Evolutionary conservation across 2,113 vertebrate species (phyloP), one percentile per base, ranked within the genome.

Genomic region (Dicaeum eximium): DNA sequence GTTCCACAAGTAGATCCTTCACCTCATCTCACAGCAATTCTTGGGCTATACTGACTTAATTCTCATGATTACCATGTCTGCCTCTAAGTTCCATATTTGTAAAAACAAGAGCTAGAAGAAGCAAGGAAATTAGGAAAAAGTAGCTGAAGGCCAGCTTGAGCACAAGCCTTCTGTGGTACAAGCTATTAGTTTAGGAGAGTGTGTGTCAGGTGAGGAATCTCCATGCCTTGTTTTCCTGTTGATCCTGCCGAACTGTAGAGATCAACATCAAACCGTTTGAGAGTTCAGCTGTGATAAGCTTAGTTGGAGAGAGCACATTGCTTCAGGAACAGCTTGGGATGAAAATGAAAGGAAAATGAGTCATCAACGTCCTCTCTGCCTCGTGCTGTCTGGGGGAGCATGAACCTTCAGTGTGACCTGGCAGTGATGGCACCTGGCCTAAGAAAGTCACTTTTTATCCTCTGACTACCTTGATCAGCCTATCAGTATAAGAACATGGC

Each of bases 261-360:
- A 88, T 71, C 67, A 54, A 71, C 24, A 90, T 74, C 31, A 67
- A 86, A 65, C 22, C 56, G n/a, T 80, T 73, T 22, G 31, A 72
- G 51, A 90, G 56, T 90, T 93, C 60, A 88, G 24, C 66, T 44
- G 38, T 27, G 25, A 81, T 84, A 86, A 93, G 75, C 51, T 60
- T 37, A 69, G 75, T 27, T 47, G 60, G 77, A 86, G 47, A 83
- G 42, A 95, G 56, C 58, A 80, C 48, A 53, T 57, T 92, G 35
- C 93, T 96, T 42, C 83, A 74, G 67, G 67, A 95, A 71, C 93
- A 95, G 71, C 66, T 42, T 71, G 77, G 85, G 82, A 88, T 72
- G n/a, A 82, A 95, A 92, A 91, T 20, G 44, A 93, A 93, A 84
- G 92, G 62, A 92, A 93, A 90, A 86, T 93, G 90, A 93, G 64